Conservation (phyloP, 2,888 invertebrate species). For the Horisme vitalbata region DNA sequence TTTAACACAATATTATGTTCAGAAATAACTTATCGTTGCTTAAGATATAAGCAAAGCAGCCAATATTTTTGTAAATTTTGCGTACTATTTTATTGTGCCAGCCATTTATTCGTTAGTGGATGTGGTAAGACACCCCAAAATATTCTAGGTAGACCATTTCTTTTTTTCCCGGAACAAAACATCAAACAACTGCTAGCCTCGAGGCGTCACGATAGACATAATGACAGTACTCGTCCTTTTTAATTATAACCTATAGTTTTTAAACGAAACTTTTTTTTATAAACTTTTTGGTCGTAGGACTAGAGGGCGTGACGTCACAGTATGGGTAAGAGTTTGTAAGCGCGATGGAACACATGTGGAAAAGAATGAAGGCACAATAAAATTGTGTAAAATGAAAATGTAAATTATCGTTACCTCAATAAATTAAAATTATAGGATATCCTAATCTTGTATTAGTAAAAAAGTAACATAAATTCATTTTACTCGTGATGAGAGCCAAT, state of each 20-base stretch:
- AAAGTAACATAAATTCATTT: too few species aligned
- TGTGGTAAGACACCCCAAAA: constrained; percentile 12
- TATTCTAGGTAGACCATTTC: not conserved
- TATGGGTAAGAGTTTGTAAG: constrained; percentile 28
- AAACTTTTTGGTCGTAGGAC: constrained; percentile 6
- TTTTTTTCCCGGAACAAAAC: constrained; percentile 25
- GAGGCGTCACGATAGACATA: constrained; percentile 31
- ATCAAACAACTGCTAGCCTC: constrained; percentile 24
- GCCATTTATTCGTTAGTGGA: not conserved
- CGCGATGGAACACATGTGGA: constrained; percentile 1
- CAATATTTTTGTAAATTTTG: too few species aligned
- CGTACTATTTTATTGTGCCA: too few species aligned
- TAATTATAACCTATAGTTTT: constrained; percentile 39
- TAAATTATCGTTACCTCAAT: too few species aligned
- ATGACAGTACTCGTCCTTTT: constrained; percentile 34
- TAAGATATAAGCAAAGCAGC: too few species aligned
- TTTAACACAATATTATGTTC: too few species aligned
- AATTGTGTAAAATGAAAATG: too few species aligned
- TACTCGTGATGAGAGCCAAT: too few species aligned
- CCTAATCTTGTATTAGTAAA: too few species aligned
- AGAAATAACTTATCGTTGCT: too few species aligned
- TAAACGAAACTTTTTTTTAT: constrained; percentile 13
- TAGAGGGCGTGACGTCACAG: constrained; percentile 9
- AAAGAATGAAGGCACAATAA: too few species aligned
- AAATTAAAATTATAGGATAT: too few species aligned